Evolutionary conservation across 2,888 invertebrate genomes (phyloP), one percentile per base, ranked within the genome.

Genomic region (Antitype chi): DNA sequence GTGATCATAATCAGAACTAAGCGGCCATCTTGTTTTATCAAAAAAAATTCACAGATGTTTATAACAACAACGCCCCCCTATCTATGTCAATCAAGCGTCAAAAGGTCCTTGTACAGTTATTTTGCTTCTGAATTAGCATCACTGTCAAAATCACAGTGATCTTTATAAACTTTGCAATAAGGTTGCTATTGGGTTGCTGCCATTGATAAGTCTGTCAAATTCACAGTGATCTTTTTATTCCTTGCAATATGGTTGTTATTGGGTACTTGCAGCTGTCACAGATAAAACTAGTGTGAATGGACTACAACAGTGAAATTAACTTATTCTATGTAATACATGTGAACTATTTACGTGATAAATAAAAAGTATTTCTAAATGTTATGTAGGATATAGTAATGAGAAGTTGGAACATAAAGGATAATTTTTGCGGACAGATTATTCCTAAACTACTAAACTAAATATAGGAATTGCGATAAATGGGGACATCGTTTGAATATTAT

Each of bases 261-360:
- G 43, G 43, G 2, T 43, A 11, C 11, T 43, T n/a, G n/a, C n/a
- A n/a, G 43, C 11, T 43, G 43, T 9, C 11, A 9, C 2, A 43
- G 43, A 9, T 43, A 43, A 43, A 43, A 43, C 11, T 9, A 9
- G 9, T 43, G 43, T 43, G 43, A 43, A 43, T 43, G 43, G 17
- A 17, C 17, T 49, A 17, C 15, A 28, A 9, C 6, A 52, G 9
- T 32, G 23, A 20, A 15, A 55, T 49, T 68, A 68, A 67, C 2
- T 47, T 32, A 67, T 76, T 64, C 13, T 62, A 38, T 55, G 28
- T 43, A 7, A 28, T 47, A 75, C 11, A 57, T 64, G 5, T 64
- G 3, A 20, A 20, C 9, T 32, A 5, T 59, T 25, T 73, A 55
- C 23, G 47, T 57, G 25, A 49, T n/a, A 13, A n/a, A 7, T 25